Evolutionary conservation across 2,888 invertebrate species (phyloP).

Genomic region (Sinohyriopsis cumingii): DNA sequence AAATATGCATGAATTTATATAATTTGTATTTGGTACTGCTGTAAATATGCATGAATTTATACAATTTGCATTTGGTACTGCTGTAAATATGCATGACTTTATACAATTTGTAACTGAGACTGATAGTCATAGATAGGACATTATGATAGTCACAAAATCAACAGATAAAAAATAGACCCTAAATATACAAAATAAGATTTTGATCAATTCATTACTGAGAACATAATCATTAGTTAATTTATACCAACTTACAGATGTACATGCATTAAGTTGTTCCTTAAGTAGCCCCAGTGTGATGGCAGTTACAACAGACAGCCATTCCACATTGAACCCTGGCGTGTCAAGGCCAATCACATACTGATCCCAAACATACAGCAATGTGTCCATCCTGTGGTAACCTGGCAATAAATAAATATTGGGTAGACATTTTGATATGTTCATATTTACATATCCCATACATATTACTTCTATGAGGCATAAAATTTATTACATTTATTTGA

Average conservation of each 20-base stretch:
- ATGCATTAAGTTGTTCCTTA: slow-evolving; percentile 60
- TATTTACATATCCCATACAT: slow-evolving; percentile 53
- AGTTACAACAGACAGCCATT: slow-evolving; percentile 64
- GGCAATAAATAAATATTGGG: slow-evolving; percentile 8
- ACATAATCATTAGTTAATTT: background rate
- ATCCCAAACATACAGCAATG: slow-evolving; percentile 70
- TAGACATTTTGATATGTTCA: background rate
- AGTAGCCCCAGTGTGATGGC: slow-evolving; percentile 65
- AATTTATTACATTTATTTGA: too few species aligned
- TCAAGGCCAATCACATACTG: slow-evolving; percentile 70
- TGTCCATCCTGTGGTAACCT: slow-evolving; percentile 66
- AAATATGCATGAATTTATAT: too few species aligned
- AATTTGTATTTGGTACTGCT: too few species aligned
- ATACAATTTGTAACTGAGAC: too few species aligned
- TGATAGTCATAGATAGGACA: too few species aligned
- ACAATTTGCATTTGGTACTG: too few species aligned
- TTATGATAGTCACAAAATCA: too few species aligned
- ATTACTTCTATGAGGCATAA: too few species aligned
- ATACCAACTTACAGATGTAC: slow-evolving; percentile 48
- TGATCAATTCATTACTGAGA: background rate
- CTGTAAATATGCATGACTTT: too few species aligned
- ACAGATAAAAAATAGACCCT: too few species aligned
- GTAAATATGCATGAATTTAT: too few species aligned
- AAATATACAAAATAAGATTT: background rate
- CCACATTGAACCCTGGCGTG: slow-evolving; percentile 66